Conservation (phyloP, 2,888 invertebrate species). For the Troides helena region DNA sequence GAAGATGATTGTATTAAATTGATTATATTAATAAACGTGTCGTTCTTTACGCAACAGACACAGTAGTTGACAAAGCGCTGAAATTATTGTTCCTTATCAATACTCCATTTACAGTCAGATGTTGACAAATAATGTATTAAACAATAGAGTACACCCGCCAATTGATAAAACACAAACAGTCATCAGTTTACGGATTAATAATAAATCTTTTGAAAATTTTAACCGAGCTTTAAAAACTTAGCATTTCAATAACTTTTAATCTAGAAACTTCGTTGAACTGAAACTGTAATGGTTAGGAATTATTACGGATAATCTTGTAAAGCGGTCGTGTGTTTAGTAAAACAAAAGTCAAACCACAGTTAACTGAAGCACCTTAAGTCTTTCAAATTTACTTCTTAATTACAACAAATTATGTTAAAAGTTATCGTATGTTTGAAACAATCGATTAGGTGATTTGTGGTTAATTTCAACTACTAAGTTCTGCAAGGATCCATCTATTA, state of each 20-base stretch:
- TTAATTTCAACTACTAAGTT: not conserved
- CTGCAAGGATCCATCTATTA: too few species aligned
- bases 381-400: not conserved
- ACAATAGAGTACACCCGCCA: not conserved
- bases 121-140: slow-evolving; percentile 12
- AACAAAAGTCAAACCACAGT: slow-evolving; percentile 10
- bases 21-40: not conserved
- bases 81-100: slow-evolving; percentile 12
- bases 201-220: not conserved
- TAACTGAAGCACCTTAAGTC: slow-evolving; percentile 2
- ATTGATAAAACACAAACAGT: not conserved
- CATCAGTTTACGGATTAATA: not conserved
- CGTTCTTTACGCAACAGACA: not conserved
- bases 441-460: not conserved
- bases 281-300: not conserved
- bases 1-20: not conserved
- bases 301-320: not conserved
- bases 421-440: not conserved
- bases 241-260: not conserved
- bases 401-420: not conserved
- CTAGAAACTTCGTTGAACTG: not conserved
- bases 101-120: slow-evolving; percentile 7
- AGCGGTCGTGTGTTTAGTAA: not conserved
- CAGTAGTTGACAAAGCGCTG: not conserved
- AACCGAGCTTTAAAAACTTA: not conserved